phyloP scores from a whole-genome alignment of 2,888 invertebrate species.

The Acronicta leporina region DNA sequence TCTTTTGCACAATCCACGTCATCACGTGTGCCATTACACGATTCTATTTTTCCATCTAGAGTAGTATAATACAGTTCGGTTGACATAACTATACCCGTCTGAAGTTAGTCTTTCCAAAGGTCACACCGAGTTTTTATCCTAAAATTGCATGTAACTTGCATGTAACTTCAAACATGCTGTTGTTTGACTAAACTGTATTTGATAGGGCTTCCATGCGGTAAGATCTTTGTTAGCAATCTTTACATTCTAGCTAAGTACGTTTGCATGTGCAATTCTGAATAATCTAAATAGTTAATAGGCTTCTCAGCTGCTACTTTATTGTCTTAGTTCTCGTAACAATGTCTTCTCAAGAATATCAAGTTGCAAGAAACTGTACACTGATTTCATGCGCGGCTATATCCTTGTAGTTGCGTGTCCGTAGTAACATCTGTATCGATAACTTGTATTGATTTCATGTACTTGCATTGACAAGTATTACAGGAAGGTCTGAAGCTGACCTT shows the following conservation, averaged over 20 bases:
- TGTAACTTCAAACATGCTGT: no score
- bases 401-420: conserved; percentile 32
- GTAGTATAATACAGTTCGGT: conserved; percentile 10
- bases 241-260: conserved; percentile 15
- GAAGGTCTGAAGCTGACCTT: conserved; percentile 31
- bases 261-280: conserved; percentile 22
- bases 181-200: no score
- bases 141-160: no score
- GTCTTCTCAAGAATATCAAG: conserved; percentile 60
- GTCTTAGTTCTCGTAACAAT: conserved; percentile 33
- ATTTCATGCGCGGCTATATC: conserved; percentile 39
- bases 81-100: no score
- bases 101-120: no score
- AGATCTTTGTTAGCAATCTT: conserved; percentile 21
- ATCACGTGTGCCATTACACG: conserved; percentile 28
- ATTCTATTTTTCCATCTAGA: conserved; percentile 24
- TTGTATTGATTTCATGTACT: conserved; percentile 36
- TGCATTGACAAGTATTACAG: conserved; percentile 35
- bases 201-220: background rate
- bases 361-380: conserved; percentile 56
- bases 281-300: conserved; percentile 23
- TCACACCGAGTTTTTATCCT: no score
- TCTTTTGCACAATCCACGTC: conserved; percentile 19
- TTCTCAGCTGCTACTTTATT: conserved; percentile 18
- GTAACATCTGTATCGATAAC: conserved; percentile 33